phyloP scores from a whole-genome alignment of 2,113 vertebrate species.

The Muntiacus reevesi region DNA sequence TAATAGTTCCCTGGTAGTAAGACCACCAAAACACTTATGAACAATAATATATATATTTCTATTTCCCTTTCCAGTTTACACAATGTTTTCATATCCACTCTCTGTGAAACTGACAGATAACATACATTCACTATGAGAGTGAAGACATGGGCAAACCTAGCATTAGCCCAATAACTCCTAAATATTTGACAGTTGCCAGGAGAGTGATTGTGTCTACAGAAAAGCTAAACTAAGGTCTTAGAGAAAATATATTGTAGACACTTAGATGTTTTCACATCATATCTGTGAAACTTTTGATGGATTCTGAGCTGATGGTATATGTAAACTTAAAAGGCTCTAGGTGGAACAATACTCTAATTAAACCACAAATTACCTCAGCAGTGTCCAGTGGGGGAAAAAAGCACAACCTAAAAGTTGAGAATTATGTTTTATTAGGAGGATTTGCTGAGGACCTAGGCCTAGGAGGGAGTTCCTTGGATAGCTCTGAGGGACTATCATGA shows the following conservation, averaged over 20 bases:
- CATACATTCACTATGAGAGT: not conserved
- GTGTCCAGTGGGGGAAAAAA: not conserved
- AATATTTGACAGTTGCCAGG: not conserved
- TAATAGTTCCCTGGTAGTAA: not conserved
- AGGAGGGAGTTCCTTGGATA: not conserved
- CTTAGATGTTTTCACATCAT: not conserved
- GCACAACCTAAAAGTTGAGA: not conserved
- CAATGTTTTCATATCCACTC: not conserved
- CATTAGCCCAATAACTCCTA: not conserved
- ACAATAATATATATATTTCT: not conserved
- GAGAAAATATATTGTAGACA: not conserved
- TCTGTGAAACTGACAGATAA: not conserved
- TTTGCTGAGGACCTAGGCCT: not conserved
- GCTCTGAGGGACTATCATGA: not conserved
- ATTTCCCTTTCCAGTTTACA: not conserved
- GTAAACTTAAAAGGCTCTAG: not conserved
- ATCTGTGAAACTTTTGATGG: not conserved
- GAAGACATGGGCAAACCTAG: not conserved
- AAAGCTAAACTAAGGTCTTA: slow-evolving; percentile 29
- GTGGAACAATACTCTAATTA: not conserved
- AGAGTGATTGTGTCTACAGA: not conserved
- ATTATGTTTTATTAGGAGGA: not conserved
- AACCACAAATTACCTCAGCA: not conserved
- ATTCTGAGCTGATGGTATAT: not conserved
- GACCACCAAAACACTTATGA: not conserved